Evolutionary conservation across 2,797 vertebrate species (phyloP).

Genomic region (Anabas testudineus): DNA sequence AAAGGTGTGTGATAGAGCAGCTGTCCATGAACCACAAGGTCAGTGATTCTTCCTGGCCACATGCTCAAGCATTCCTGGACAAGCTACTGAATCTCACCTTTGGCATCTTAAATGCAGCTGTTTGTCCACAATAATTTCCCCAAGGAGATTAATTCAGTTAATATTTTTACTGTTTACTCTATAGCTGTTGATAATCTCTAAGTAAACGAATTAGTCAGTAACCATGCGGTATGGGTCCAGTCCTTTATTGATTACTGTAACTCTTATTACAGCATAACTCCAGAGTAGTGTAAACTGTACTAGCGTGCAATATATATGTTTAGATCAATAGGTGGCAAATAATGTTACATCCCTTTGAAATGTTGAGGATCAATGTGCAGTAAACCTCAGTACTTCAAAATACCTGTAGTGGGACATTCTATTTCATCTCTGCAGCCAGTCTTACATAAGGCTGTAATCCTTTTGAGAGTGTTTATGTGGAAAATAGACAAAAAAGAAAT

Average conservation of each 20-base stretch:
- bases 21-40: no score
- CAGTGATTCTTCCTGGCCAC: no score
- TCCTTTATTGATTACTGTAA: conserved; percentile 63
- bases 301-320: conserved; percentile 35
- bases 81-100: no score
- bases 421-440: conserved; percentile 26
- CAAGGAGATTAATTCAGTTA: no score
- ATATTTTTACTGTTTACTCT: not conserved
- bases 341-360: conserved; percentile 28
- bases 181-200: conserved; percentile 15
- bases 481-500: not conserved
- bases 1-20: no score
- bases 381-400: conserved; percentile 45
- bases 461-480: conserved; percentile 17
- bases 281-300: conserved; percentile 39
- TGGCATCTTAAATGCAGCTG: no score
- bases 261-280: conserved; percentile 40
- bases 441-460: conserved; percentile 53
- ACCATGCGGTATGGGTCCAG: conserved; percentile 22
- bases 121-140: no score
- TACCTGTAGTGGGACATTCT: conserved; percentile 14
- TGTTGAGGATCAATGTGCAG: conserved; percentile 54
- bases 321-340: conserved; percentile 50
- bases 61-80: no score
- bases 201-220: conserved; percentile 7